These are phyloP conservation scores for Tangara arthus DNA, from an alignment of 2,797 vertebrate species.

Conservation along the genomic window DNA sequence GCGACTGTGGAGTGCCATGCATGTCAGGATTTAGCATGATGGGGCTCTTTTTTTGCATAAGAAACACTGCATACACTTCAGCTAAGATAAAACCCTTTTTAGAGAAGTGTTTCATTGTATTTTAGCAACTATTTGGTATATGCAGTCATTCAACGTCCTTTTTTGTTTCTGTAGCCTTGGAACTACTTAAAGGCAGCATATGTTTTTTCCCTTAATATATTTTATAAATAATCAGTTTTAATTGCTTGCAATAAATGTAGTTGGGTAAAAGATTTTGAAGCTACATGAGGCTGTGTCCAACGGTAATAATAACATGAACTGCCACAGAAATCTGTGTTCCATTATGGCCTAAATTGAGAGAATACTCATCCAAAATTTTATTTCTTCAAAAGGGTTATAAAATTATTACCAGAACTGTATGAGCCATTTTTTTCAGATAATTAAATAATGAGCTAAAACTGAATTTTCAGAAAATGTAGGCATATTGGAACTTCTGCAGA, in stretches of 20 bases:
- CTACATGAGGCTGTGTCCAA: not conserved
- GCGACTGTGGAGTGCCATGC: not conserved
- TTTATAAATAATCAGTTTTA: not conserved
- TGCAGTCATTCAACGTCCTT: not conserved
- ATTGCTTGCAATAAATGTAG: not conserved
- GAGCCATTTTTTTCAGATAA: not conserved
- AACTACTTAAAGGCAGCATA: not conserved
- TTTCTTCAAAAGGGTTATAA: not conserved
- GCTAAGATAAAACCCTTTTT: not conserved
- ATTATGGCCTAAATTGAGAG: not conserved
- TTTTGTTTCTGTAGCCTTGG: not conserved
- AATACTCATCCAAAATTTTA: not conserved
- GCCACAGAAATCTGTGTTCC: not conserved
- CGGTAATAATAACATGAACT: not conserved
- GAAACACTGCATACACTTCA: not conserved
- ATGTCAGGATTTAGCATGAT: not conserved
- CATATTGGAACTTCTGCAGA: not conserved
- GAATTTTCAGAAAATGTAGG: too few relatives aligned
- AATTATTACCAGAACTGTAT: not conserved
- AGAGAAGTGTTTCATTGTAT: not conserved
- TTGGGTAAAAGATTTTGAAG: not conserved
- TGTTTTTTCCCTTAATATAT: not conserved
- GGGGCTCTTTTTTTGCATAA: not conserved
- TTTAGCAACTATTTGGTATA: not conserved
- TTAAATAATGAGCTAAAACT: not conserved